Conservation (phyloP, 2,113 vertebrate genomes). For the Amphilophus citrinellus region DNA sequence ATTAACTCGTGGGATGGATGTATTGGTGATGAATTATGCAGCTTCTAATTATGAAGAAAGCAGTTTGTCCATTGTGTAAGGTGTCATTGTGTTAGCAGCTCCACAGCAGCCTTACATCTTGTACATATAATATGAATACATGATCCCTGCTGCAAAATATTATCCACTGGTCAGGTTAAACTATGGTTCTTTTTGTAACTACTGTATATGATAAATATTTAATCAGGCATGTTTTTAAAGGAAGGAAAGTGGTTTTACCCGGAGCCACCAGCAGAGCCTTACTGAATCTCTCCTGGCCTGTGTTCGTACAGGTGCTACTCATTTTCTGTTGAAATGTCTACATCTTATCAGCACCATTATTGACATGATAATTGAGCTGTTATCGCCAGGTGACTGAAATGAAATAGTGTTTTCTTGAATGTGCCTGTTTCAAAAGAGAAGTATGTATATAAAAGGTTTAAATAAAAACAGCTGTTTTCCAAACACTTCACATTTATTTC, state of each 20-base stretch:
- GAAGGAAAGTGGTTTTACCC: background rate
- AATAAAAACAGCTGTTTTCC: constrained; percentile 35
- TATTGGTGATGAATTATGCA: background rate
- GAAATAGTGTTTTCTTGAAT: background rate
- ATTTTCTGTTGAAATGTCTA: background rate
- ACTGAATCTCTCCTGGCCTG: background rate
- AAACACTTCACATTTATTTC: constrained; percentile 34
- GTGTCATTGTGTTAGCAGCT: background rate
- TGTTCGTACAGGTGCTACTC: background rate
- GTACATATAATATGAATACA: background rate
- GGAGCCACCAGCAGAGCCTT: constrained; percentile 37
- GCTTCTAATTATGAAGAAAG: background rate
- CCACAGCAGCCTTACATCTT: background rate
- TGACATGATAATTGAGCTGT: background rate
- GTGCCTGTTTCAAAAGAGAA: background rate
- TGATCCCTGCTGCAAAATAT: background rate
- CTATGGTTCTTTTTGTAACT: background rate
- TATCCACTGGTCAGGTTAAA: background rate
- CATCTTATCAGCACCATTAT: background rate
- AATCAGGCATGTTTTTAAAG: constrained; percentile 24
- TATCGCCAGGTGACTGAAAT: background rate
- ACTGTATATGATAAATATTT: constrained; percentile 18
- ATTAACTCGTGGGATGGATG: background rate
- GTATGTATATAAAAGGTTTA: constrained; percentile 8
- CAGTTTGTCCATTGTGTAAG: background rate